Base-by-base conservation (phyloP, 2,113 vertebrate genomes). In the Glaucomys volans region DNA sequence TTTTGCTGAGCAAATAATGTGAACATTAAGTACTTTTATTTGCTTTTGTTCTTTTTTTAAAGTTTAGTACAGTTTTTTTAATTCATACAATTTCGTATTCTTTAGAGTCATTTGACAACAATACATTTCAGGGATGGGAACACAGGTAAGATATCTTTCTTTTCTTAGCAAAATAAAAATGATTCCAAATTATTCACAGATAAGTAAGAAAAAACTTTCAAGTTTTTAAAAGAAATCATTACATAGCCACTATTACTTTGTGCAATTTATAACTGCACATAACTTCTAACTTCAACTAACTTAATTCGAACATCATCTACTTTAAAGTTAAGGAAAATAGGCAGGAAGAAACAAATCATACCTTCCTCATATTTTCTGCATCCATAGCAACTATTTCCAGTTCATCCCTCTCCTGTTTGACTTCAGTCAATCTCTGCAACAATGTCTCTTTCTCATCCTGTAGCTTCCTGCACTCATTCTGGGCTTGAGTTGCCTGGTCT, bases 381-480 rank as follows among this genome's bases (percentile, higher is more conserved):
- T 99, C 98, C 97, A 98, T 97, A 86, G 98, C 96, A 47, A 98
- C 98, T 64, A 98, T 91, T 98, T 99, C 98, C 97, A 99, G 98
- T 64, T 98, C 98, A 42, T 97, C 98, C 97, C 98, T 98, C 77
- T 99, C 99, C 52, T 98, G 98, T 85, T 99, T 98, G 35, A 99
- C 92, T 54, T 98, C 98, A 59, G 98, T 96, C 96, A 99, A 52
- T 89, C 98, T 99, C 79, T 97, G 98, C 54, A 99, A 98, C 87
- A 99, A 96, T 52, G 92, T 96, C 44, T 98, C 98, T 32, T 99
- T 99, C 64, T 99, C 99, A 28, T 97, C 98, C 96, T 98, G 98
- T 40, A 99, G 95, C 80, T 97, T 98, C 44, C 97, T 96, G 75
- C 99, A 99, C 18, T 99, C 98, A 47, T 98, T 98, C 76, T 97